phyloP scores from a whole-genome alignment of 2,888 invertebrate genomes.

The Pediacus dermestoides region DNA sequence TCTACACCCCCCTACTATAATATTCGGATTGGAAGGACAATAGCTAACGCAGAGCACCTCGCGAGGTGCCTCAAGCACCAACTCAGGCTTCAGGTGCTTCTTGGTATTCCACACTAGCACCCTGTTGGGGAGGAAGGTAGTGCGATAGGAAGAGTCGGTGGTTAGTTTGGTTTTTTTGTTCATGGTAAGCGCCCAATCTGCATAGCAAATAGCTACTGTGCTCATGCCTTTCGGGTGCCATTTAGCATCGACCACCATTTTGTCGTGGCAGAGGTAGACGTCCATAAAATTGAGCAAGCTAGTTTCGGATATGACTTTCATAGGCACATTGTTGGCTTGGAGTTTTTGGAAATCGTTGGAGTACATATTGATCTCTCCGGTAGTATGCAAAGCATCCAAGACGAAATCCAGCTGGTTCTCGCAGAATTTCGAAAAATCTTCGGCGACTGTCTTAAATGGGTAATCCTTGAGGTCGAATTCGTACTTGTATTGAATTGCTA shows the following conservation, averaged over 20 bases:
- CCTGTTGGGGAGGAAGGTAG: too few relatives aligned
- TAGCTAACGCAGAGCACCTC: conserved; percentile 65
- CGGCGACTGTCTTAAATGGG: conserved; percentile 17
- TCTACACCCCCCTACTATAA: conserved; percentile 67
- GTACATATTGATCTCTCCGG: conserved; percentile 56
- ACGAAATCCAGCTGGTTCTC: conserved; percentile 29
- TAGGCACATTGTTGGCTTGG: too few relatives aligned
- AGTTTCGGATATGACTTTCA: too few relatives aligned
- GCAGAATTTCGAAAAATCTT: conserved; percentile 22
- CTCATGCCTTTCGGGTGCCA: conserved; percentile 75
- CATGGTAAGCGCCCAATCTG: conserved; percentile 55
- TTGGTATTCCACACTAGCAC: conserved; percentile 73
- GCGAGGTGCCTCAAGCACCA: conserved; percentile 64
- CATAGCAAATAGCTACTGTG: conserved; percentile 64
- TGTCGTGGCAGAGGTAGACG: conserved; percentile 60
- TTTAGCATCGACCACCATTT: conserved; percentile 60
- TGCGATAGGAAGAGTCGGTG: neutral
- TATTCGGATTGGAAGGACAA: conserved; percentile 66
- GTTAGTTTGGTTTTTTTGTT: neutral
- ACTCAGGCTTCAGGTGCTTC: conserved; percentile 66
- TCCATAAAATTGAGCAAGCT: conserved; percentile 59
- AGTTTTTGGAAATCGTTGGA: conserved; percentile 59
- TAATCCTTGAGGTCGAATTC: conserved; percentile 32
- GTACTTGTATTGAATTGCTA: conserved; percentile 65
- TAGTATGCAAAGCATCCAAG: conserved; percentile 38